These are phyloP conservation scores for Sprattus sprattus DNA, from an alignment of 2,113 vertebrate species.

Conservation along the genomic window DNA sequence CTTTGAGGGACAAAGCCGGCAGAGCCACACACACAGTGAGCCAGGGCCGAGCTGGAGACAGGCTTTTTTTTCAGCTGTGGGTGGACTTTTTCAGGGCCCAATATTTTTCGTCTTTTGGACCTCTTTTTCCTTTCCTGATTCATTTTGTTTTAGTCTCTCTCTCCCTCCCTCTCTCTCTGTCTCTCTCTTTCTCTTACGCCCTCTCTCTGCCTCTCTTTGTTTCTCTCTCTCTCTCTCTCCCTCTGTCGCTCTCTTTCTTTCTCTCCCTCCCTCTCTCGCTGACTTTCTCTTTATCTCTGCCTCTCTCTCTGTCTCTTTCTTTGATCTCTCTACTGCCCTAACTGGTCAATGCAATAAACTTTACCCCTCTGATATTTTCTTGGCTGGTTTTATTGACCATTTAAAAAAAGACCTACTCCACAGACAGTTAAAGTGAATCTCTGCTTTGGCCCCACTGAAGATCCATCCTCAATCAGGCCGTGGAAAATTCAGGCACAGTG, in stretches of 20 bases:
- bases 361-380: conserved; percentile 36
- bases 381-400: conserved; percentile 42
- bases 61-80: conserved; percentile 56
- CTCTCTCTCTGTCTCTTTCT: conserved; percentile 65
- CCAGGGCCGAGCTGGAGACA: conserved; percentile 52
- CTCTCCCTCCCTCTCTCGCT: conserved; percentile 61
- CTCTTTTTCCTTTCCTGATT: neutral
- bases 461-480: neutral
- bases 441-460: conserved; percentile 8
- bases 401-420: conserved; percentile 45
- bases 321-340: conserved; percentile 42
- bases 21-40: conserved; percentile 65
- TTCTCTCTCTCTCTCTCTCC: conserved; percentile 1
- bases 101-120: conserved; percentile 46
- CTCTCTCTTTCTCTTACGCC: conserved; percentile 25
- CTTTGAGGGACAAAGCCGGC: conserved; percentile 75
- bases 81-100: conserved; percentile 51
- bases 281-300: neutral
- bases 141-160: conserved; percentile 19
- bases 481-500: conserved; percentile 47
- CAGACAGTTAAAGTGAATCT: conserved; percentile 33
- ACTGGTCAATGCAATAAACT: conserved; percentile 45
- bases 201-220: conserved; percentile 31
- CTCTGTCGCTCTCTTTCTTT: conserved; percentile 27
- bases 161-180: conserved; percentile 13